These are phyloP conservation scores for Oxyruncus cristatus DNA, from an alignment of 2,113 vertebrate genomes.

Conservation along the genomic window DNA sequence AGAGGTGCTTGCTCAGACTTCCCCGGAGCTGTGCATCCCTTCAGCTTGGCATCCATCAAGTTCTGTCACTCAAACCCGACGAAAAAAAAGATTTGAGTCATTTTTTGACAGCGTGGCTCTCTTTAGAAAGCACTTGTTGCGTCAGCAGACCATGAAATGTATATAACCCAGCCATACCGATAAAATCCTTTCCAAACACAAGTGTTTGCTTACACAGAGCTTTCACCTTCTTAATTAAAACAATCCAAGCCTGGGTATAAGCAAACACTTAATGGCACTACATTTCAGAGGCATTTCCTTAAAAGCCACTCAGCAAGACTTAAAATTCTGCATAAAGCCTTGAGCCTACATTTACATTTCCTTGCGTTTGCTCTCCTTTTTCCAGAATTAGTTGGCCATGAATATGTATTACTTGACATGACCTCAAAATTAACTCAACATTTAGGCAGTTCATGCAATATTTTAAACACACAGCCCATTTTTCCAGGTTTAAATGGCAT, in stretches of 20 bases:
- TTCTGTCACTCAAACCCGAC: not conserved
- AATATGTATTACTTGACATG: not conserved
- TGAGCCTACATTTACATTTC: not conserved
- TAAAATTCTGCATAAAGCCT: not conserved
- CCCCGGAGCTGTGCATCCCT: not conserved
- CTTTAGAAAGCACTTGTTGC: not conserved
- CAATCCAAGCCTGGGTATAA: not conserved
- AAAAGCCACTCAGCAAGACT: not conserved
- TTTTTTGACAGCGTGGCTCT: not conserved
- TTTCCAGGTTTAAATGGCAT: not conserved
- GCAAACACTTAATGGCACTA: not conserved
- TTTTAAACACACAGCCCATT: not conserved
- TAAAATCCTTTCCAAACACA: not conserved
- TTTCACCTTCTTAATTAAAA: slow-evolving; percentile 19
- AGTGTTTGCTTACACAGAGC: not conserved
- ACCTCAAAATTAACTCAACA: slow-evolving; percentile 2
- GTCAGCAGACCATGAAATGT: not conserved
- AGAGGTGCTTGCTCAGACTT: not conserved
- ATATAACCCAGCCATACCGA: not conserved
- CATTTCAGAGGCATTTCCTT: not conserved
- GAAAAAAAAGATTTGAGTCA: not conserved
- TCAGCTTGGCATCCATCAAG: fast-evolving
- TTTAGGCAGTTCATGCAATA: not conserved
- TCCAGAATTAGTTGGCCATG: not conserved
- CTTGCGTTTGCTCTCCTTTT: not conserved